These are phyloP conservation scores for Phaethornis superciliosus DNA, from an alignment of 2,113 vertebrate species.

Conservation along the genomic window DNA sequence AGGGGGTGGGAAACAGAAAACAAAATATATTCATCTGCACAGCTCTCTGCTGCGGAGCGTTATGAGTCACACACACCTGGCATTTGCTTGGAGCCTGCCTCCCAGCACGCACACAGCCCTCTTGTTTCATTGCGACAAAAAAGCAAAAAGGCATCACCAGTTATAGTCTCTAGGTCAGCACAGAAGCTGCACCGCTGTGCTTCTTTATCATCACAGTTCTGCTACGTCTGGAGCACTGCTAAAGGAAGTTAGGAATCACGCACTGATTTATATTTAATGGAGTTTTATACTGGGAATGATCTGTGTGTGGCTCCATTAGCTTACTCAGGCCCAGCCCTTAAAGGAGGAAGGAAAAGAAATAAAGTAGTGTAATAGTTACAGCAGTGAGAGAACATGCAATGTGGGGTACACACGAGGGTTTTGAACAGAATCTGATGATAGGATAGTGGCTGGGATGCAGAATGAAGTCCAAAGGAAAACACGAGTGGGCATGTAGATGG, in stretches of 20 bases:
- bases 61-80: slow-evolving; percentile 76
- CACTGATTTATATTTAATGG: neutral
- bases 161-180: neutral
- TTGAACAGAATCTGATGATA: neutral
- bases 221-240: accelerated
- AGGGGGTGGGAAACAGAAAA: slow-evolving; percentile 44
- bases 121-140: neutral
- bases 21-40: slow-evolving; percentile 51
- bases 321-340: neutral
- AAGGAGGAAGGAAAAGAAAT: neutral
- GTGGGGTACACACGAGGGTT: neutral
- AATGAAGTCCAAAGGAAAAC: neutral
- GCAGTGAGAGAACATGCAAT: neutral
- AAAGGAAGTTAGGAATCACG: neutral
- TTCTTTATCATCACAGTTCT: neutral
- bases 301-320: accelerated
- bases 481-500: accelerated
- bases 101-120: slow-evolving; percentile 18
- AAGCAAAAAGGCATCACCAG: neutral
- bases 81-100: slow-evolving; percentile 5
- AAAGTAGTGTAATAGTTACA: neutral
- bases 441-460: neutral
- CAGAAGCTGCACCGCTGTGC: neutral
- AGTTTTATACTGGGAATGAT: neutral
- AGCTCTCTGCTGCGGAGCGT: neutral